These are phyloP conservation scores for Eilema sororculum DNA, from an alignment of 2,888 invertebrate genomes.

Conservation along the genomic window DNA sequence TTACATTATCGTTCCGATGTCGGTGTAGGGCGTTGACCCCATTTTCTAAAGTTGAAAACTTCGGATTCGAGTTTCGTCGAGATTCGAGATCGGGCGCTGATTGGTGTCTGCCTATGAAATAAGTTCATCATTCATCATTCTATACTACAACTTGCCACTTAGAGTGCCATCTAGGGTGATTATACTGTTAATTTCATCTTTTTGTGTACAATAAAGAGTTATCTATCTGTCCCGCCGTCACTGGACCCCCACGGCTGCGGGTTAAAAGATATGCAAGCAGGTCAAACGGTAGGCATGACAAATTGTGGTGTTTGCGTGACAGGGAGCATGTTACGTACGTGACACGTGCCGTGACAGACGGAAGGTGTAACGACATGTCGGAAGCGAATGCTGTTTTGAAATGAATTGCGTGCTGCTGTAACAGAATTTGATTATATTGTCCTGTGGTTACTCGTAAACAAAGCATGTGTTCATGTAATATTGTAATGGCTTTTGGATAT, in stretches of 20 bases:
- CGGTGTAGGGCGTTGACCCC: too few species aligned
- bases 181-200: too few species aligned
- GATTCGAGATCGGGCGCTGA: too few species aligned
- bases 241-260: not conserved
- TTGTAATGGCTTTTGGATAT: not conserved
- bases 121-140: too few species aligned
- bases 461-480: not conserved
- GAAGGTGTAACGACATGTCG: constrained; percentile 23
- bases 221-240: constrained; percentile 18
- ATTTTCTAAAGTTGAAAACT: too few species aligned
- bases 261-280: constrained; percentile 50
- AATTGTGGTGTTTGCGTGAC: constrained; percentile 36
- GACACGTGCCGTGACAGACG: constrained; percentile 27
- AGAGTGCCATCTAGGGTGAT: too few species aligned
- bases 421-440: constrained; percentile 11
- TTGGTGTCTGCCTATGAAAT: too few species aligned
- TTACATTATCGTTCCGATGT: too few species aligned
- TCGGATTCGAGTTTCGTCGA: too few species aligned
- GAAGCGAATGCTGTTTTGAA: constrained; percentile 20
- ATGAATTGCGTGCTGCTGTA: constrained; percentile 19
- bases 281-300: constrained; percentile 45
- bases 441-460: not conserved
- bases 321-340: constrained; percentile 17
- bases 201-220: too few species aligned
- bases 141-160: too few species aligned